These are phyloP conservation scores for Physella acuta DNA, from an alignment of 1,140 invertebrate species.

Conservation along the genomic window DNA sequence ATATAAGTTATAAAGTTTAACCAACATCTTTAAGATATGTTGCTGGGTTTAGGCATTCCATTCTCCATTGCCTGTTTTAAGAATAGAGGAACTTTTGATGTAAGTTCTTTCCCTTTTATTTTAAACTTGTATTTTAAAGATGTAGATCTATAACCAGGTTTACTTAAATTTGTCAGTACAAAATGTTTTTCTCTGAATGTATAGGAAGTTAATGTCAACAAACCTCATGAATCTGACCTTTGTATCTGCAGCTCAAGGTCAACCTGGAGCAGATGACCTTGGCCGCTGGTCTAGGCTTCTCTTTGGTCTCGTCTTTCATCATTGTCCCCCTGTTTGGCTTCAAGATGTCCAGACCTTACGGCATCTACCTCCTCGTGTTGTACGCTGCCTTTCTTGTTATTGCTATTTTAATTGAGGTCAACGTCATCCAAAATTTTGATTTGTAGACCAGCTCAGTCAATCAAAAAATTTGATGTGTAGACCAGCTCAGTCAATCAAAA, in stretches of 20 bases:
- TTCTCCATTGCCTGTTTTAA: conserved; percentile 62
- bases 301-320: conserved; percentile 54
- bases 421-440: conserved; percentile 36
- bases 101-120: no score
- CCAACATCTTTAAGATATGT: no score
- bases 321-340: conserved; percentile 56
- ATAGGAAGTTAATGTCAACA: not conserved
- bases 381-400: conserved; percentile 61
- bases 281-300: conserved; percentile 56
- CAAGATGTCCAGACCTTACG: conserved; percentile 55
- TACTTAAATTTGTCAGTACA: not conserved
- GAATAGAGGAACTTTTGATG: conserved; percentile 47
- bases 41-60: conserved; percentile 65
- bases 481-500: no score
- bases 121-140: no score
- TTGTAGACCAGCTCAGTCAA: conserved; percentile 18
- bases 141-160: not conserved
- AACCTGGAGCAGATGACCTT: conserved; percentile 57
- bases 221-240: not conserved
- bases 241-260: conserved; percentile 53
- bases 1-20: no score
- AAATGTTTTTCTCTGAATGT: not conserved
- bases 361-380: conserved; percentile 55
- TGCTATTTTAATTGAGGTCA: conserved; percentile 57
- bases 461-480: no score